Conservation (phyloP, 2,113 vertebrate genomes). For the Geothlypis trichas region DNA sequence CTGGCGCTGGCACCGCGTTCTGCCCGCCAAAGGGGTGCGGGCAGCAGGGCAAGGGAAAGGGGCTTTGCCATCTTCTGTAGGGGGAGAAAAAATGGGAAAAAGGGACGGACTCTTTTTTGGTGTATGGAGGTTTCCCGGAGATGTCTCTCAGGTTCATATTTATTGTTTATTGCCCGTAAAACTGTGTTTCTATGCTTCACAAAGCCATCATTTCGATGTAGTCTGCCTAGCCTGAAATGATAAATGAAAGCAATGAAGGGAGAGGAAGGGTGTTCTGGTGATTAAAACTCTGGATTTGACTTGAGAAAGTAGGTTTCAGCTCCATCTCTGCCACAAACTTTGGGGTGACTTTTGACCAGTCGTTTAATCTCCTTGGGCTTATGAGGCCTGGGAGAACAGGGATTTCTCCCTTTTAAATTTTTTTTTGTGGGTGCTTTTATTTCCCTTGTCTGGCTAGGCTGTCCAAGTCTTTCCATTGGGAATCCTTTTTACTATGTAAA, state of each 20-base stretch:
- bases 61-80: neutral
- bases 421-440: neutral
- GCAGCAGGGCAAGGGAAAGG: neutral
- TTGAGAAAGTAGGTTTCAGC: constrained; percentile 33
- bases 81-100: neutral
- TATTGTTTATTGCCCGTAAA: constrained; percentile 68
- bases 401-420: neutral
- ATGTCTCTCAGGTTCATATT: constrained; percentile 54
- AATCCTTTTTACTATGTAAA: neutral
- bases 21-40: neutral
- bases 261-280: constrained; percentile 46
- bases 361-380: neutral
- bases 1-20: neutral
- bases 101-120: neutral
- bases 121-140: neutral
- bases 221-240: constrained; percentile 58
- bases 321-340: constrained; percentile 21
- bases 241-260: constrained; percentile 56
- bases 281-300: constrained; percentile 42
- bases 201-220: constrained; percentile 56
- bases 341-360: neutral
- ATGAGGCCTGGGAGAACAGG: neutral
- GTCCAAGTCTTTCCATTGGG: neutral
- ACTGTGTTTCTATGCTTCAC: constrained; percentile 64
- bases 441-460: neutral